Conservation (phyloP, 2,888 invertebrate genomes). For the Cheilosia variabilis region DNA sequence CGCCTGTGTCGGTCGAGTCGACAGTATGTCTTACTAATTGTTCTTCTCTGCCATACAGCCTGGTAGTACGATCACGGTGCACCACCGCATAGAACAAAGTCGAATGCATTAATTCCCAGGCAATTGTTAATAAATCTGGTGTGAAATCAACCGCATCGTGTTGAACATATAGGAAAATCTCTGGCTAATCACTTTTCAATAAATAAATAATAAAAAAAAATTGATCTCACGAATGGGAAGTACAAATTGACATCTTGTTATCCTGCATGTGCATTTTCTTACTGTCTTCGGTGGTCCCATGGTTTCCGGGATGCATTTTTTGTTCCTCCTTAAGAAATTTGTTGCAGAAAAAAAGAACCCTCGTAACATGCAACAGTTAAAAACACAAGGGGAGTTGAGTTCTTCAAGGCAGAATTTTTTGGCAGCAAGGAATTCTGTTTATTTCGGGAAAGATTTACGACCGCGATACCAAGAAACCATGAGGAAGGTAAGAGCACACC, state of each 20-base stretch:
- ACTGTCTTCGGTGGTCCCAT: constrained; percentile 21
- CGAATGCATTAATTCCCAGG: constrained; percentile 49
- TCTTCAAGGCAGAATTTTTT: constrained; percentile 59
- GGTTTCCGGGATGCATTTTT: constrained; percentile 54
- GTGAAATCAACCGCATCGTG: constrained; percentile 76
- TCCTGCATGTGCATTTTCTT: constrained; percentile 63
- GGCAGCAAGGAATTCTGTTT: constrained; percentile 58
- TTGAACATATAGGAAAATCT: constrained; percentile 66
- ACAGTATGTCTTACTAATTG: constrained; percentile 53
- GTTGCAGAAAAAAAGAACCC: constrained; percentile 27
- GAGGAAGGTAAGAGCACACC: constrained; percentile 71
- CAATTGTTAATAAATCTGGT: constrained; percentile 76
- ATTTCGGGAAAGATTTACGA: constrained; percentile 69
- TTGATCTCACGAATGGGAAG: constrained; percentile 16
- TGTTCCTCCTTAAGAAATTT: constrained; percentile 14
- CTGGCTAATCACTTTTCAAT: constrained; percentile 61
- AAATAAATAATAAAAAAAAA: constrained; percentile 19
- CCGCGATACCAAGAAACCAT: constrained; percentile 73
- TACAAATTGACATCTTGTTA: constrained; percentile 79
- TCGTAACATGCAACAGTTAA: constrained; percentile 64
- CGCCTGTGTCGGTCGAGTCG: constrained; percentile 8
- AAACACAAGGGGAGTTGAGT: constrained; percentile 67
- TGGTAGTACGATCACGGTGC: constrained; percentile 29
- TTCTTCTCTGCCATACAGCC: constrained; percentile 34
- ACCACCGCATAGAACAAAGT: constrained; percentile 11